Evolutionary conservation across 2,888 invertebrate species (phyloP), one percentile per base, ranked within the genome.

Genomic region (Hyalella azteca): DNA sequence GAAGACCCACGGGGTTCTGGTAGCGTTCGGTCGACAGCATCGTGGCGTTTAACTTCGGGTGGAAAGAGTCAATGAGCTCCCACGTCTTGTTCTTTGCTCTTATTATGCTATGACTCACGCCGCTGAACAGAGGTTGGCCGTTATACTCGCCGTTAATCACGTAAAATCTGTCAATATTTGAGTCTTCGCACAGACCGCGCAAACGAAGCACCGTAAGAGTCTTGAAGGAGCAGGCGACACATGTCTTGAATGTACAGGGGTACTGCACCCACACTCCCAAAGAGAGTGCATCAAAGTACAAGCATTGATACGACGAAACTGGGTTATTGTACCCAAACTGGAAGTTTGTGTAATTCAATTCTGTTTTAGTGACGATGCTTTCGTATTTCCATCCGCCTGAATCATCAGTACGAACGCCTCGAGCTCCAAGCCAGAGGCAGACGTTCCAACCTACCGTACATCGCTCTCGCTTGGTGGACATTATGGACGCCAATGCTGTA

Each of bases 1-100:
- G 83, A 11, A 83, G 78, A 3, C 83, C 83, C 15, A 81, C 41
- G 1, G 83, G 83, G 36, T 83, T 81, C 39, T 83, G 81, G 45
- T 77, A n/a, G 1, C 49, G 73, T 4, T 79, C 76, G 4, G 78
- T 81, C 22, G 73, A 49, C 26, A 49, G 39, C 83, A 83, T 81
- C 39, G 36, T 66, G n/a, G 60, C 83, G 36, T 40, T 60, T 26
- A 81, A 48, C 39, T 54, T 19, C 3, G 19, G 45, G 5, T 80
- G 4, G 41, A 83, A 60, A 13, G 36, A 32, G 50, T 83, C 80
- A 3, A 29, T 29, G 22, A 83, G 19, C n/a, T 59, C 78, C 83
- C 83, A 83, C 0, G 83, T 81, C n/a, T 26, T 79, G 76, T 83
- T 80, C 40, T 73, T 73, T 79, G 81, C 81, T 50, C 49, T 78